Evolutionary conservation across 1,140 invertebrate species (phyloP), one percentile per base, ranked within the genome.

Genomic region (Helicoverpa armigera): DNA sequence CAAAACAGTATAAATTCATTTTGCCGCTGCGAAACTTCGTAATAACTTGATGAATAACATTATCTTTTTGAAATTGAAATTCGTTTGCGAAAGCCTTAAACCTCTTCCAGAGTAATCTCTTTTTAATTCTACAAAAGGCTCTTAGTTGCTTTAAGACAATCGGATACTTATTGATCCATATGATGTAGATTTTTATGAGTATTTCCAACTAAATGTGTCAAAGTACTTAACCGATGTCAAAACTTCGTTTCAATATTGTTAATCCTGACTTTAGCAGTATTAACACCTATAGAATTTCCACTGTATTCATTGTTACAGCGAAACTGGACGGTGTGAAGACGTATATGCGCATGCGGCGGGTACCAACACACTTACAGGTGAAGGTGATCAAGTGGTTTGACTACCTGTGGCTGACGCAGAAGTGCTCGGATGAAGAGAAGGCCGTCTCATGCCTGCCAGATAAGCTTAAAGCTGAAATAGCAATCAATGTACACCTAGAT

Each of bases 311-410:
- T 69, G 65, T 69, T 69, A 69, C 96, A 99, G 99, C 99, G 35
- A 99, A 99, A 96, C 95, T 99, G 89, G 99, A 99, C 89, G 98
- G 98, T 12, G 99, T 99, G 50, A 99, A 99, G 96, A 99, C 99
- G 2, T 99, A 99, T 94, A 99, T 99, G 99, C 95, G 98, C 74
- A 98, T 99, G 97, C 96, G 99, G 69, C 96, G 98, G 85, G 99
- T 99, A 63, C 99, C 99, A 12, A 97, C 97, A 85, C 98, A 99
- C 95, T 96, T 99, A 58, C 98, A 99, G 95, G 98, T 99, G 86
- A 99, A 99, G 95, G 99, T 99, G 69, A 99, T 99, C 94, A 99
- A 99, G 94, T 99, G 99, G 99, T 99, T 99, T 94, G 99, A 99
- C 96, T 99, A 99, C 94, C 96, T 99, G 82, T 99, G 99, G 99